Evolutionary conservation across 2,113 vertebrate species (phyloP).

Genomic region (Danio rerio): DNA sequence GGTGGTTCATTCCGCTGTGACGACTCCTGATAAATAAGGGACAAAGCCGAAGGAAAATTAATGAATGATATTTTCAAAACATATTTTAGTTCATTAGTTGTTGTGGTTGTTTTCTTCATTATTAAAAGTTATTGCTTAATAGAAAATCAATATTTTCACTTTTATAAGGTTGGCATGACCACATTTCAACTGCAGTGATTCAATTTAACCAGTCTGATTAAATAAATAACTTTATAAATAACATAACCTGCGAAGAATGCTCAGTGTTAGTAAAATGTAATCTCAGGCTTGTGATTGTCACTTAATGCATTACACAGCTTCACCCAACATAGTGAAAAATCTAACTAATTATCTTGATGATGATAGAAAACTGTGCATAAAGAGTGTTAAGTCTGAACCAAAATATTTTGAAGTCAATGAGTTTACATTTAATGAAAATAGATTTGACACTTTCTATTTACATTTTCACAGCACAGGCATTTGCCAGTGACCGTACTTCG

Average conservation of each 20-base stretch:
- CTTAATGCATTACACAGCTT: neutral
- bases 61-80: too few relatives aligned
- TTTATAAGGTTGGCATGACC: neutral
- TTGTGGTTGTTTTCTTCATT: too few relatives aligned
- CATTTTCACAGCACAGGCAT: constrained; percentile 60
- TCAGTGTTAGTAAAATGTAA: neutral
- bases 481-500: constrained; percentile 83
- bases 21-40: too few relatives aligned
- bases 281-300: neutral
- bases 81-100: too few relatives aligned
- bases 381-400: too few relatives aligned
- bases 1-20: too few relatives aligned
- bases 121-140: too few relatives aligned
- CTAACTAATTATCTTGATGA: too few relatives aligned
- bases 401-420: neutral
- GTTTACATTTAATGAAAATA: constrained; percentile 9
- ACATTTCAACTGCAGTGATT: neutral
- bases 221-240: neutral
- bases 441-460: constrained; percentile 1
- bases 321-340: neutral
- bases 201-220: neutral
- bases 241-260: neutral
- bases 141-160: too few relatives aligned
- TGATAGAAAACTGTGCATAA: too few relatives aligned
- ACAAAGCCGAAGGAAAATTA: too few relatives aligned